phyloP scores from a whole-genome alignment of 2,888 invertebrate species.

The Trilocha varians region DNA sequence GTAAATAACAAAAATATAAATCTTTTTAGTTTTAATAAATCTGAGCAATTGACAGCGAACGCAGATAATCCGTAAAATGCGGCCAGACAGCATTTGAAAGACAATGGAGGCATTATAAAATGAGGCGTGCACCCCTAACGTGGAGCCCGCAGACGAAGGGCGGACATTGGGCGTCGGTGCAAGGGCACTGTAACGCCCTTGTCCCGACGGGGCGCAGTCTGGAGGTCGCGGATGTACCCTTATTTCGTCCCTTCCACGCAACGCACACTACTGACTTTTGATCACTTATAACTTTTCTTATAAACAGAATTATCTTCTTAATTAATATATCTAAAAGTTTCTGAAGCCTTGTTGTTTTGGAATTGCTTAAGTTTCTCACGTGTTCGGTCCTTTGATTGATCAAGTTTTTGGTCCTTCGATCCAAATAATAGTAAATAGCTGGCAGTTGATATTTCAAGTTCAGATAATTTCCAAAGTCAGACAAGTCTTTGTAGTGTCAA shows the following conservation, averaged over 20 bases:
- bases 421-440: too few species aligned
- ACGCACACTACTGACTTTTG: slow-evolving; percentile 9
- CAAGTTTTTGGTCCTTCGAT: too few species aligned
- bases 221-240: slow-evolving; percentile 64
- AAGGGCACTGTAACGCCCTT: slow-evolving; percentile 59
- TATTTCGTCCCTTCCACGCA: slow-evolving; percentile 35
- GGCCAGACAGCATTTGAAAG: slow-evolving; percentile 12
- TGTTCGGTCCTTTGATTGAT: too few species aligned
- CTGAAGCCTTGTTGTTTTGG: too few species aligned
- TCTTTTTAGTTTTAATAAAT: slow-evolving; percentile 1
- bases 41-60: neutral
- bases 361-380: too few species aligned
- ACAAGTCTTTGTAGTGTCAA: too few species aligned
- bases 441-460: too few species aligned
- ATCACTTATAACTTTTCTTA: neutral
- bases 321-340: neutral
- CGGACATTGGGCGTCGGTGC: slow-evolving; percentile 44
- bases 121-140: slow-evolving; percentile 11
- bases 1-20: neutral
- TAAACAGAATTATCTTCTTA: too few species aligned
- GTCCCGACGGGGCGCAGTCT: slow-evolving; percentile 56
- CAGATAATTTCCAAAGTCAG: too few species aligned
- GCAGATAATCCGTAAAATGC: neutral
- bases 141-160: slow-evolving; percentile 28
- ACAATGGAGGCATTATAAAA: slow-evolving; percentile 15